Conservation (phyloP, 1,140 invertebrate species). For the Achroia grisella region DNA sequence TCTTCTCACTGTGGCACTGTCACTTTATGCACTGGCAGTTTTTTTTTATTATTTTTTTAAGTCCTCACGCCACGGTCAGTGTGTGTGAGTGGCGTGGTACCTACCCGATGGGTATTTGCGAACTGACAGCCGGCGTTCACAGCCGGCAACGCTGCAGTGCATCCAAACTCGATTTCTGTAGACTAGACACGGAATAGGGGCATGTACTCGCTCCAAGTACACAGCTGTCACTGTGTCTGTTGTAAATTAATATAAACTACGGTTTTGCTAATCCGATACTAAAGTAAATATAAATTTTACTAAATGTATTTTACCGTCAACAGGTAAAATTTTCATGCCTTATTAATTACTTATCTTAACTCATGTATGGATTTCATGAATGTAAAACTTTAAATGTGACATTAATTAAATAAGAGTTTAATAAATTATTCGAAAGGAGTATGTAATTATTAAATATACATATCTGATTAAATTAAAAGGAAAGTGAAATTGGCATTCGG, state of each 20-base stretch:
- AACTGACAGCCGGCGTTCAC: constrained; percentile 34
- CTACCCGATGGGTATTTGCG: constrained; percentile 40
- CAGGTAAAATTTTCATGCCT: too few relatives aligned
- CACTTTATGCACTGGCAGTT: constrained; percentile 50
- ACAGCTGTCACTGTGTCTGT: not conserved
- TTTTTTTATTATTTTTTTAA: constrained; percentile 33
- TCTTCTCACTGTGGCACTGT: constrained; percentile 51
- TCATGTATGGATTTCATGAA: too few relatives aligned
- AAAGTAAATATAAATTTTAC: too few relatives aligned
- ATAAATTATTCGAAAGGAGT: too few relatives aligned
- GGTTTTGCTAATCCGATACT: too few relatives aligned
- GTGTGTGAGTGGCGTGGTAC: constrained; percentile 35
- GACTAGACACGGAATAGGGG: constrained; percentile 17
- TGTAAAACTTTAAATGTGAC: too few relatives aligned
- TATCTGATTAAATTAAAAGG: not conserved
- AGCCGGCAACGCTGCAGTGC: constrained; percentile 19
- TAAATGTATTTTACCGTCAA: too few relatives aligned
- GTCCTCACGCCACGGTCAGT: constrained; percentile 45
- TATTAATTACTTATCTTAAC: too few relatives aligned
- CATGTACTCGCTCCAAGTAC: not conserved
- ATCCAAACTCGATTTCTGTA: constrained; percentile 17
- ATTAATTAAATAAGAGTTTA: too few relatives aligned
- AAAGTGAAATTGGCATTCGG: not conserved
- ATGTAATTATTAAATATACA: too few relatives aligned
- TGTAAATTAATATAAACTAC: too few relatives aligned